Evolutionary conservation across 1,140 invertebrate species (phyloP).

Genomic region (Megalopta genalis): DNA sequence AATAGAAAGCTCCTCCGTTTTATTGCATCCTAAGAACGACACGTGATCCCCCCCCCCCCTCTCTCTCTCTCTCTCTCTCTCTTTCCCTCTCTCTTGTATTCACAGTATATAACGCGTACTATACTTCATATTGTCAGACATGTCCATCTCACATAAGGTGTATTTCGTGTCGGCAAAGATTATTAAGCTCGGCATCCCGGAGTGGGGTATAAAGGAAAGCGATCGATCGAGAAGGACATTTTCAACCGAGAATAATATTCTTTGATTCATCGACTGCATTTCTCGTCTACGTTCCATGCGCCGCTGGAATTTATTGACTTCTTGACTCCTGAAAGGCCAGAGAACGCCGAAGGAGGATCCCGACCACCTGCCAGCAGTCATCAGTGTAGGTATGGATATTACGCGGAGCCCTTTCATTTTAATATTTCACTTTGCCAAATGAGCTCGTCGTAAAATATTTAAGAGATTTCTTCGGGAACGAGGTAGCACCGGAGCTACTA

Average conservation of each 20-base stretch:
- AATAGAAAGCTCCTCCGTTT: background rate
- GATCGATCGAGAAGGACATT: background rate
- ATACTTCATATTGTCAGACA: background rate
- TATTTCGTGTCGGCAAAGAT: background rate
- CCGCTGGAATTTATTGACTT: conserved; percentile 10
- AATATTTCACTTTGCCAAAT: too few species aligned
- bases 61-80: background rate
- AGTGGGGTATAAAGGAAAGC: background rate
- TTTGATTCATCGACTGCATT: conserved; percentile 12
- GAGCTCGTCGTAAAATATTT: too few species aligned
- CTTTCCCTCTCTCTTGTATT: background rate
- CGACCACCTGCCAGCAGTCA: background rate
- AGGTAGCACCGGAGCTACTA: too few species aligned
- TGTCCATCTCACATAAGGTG: too few species aligned
- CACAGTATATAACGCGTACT: conserved; percentile 11
- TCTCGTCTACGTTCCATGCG: too few species aligned
- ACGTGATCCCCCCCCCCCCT: background rate
- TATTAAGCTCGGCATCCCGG: background rate
- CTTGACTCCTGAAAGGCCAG: background rate
- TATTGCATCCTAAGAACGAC: background rate
- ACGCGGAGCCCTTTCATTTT: too few species aligned
- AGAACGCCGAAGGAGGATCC: background rate
- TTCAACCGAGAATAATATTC: conserved; percentile 23
- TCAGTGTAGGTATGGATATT: too few species aligned
- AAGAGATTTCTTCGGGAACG: too few species aligned